These are phyloP conservation scores for Fregata magnificens DNA, from an alignment of 2,113 vertebrate species.

Conservation along the genomic window DNA sequence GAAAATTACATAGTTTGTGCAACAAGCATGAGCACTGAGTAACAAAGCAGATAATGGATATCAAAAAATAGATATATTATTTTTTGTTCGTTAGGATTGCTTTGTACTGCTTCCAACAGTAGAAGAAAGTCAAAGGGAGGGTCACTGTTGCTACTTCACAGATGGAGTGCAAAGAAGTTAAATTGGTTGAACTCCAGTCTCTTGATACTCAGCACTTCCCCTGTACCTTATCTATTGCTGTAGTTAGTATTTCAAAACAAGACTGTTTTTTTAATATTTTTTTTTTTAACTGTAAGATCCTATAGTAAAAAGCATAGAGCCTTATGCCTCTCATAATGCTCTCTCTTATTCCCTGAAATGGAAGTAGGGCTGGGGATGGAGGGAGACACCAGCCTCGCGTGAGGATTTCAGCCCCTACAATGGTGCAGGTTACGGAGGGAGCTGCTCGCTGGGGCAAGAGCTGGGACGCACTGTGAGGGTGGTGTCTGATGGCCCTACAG, in stretches of 20 bases:
- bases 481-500: background rate
- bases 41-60: constrained; percentile 25
- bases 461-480: background rate
- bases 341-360: background rate
- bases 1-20: background rate
- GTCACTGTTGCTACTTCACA: constrained; percentile 6
- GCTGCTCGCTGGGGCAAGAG: background rate
- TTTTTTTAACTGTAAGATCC: background rate
- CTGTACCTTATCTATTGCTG: background rate
- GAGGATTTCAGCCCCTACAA: background rate
- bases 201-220: background rate
- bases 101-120: constrained; percentile 40
- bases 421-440: background rate
- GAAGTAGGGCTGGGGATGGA: background rate
- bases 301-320: background rate
- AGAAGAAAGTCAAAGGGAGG: constrained; percentile 2
- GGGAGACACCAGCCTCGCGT: background rate
- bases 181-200: constrained; percentile 8
- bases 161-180: background rate
- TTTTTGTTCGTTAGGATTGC: background rate
- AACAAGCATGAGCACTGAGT: background rate
- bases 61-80: background rate
- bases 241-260: background rate
- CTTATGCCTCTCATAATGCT: background rate
- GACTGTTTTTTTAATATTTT: background rate